Evolutionary conservation across 1,140 invertebrate species (phyloP).

Genomic region (Choristoneura fumiferana): DNA sequence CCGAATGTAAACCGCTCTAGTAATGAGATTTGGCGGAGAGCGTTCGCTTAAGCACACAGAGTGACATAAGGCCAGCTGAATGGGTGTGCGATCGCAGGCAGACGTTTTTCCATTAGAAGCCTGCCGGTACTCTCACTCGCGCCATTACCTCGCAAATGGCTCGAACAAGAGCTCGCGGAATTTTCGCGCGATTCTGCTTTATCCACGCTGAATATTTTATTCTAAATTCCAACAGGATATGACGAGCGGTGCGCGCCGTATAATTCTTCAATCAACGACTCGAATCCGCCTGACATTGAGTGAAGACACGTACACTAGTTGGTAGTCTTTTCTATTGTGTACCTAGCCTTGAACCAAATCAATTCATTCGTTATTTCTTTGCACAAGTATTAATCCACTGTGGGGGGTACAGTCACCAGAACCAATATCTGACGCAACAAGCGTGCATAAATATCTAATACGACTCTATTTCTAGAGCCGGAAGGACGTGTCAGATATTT

Average conservation of each 20-base stretch:
- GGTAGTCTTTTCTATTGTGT: conserved; percentile 29
- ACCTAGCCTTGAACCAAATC: conserved; percentile 45
- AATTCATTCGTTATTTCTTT: conserved; percentile 31
- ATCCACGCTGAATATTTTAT: conserved; percentile 38
- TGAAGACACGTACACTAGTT: conserved; percentile 6
- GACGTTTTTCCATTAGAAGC: conserved; percentile 45
- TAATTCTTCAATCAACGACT: conserved; percentile 49
- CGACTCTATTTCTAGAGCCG: no score
- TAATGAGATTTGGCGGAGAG: no score
- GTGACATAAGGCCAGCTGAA: conserved; percentile 24
- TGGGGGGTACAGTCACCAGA: no score
- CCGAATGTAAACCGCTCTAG: no score
- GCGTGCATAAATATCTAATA: no score
- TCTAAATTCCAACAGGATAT: conserved; percentile 29
- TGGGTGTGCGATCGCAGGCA: conserved; percentile 30
- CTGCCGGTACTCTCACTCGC: conserved; percentile 36
- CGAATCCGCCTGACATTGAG: conserved; percentile 41
- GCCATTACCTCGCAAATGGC: conserved; percentile 47
- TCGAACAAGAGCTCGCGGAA: conserved; percentile 34
- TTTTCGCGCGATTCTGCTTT: conserved; percentile 35
- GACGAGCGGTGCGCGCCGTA: conserved; percentile 35
- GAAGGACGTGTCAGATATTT: no score
- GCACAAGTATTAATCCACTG: conserved; percentile 19
- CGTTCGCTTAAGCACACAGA: no score
- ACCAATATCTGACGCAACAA: no score